Percentiles rank a stretch among this genome's conserved stretches.
Evolutionary conservation across 1,140 invertebrate genomes (phyloP).

Genomic region (Acarapis woodi): DNA sequence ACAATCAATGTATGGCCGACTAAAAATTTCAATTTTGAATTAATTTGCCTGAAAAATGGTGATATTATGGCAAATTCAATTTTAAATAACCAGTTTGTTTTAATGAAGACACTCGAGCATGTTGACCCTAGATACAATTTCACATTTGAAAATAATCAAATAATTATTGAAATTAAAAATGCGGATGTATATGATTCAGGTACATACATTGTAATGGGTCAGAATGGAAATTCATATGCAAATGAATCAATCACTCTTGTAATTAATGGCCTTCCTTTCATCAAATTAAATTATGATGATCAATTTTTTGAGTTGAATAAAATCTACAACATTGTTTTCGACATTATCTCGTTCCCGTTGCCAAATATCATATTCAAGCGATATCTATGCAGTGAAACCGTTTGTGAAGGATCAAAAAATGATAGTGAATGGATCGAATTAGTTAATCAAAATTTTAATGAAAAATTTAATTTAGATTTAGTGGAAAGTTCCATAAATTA

Average conservation of each 20-base stretch:
- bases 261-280: neutral
- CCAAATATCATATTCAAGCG: neutral
- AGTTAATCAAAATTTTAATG: no score
- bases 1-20: slow-evolving; percentile 7
- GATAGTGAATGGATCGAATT: no score
- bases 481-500: no score
- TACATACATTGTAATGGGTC: neutral
- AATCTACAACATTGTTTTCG: neutral
- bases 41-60: slow-evolving; percentile 11
- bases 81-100: neutral
- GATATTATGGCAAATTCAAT: neutral
- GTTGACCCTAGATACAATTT: no score
- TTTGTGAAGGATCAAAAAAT: no score
- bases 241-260: neutral
- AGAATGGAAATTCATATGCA: neutral
- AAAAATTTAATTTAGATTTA: no score
- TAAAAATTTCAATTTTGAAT: slow-evolving; percentile 4
- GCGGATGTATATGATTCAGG: neutral
- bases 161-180: neutral
- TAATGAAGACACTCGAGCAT: neutral
- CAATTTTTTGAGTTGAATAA: neutral
- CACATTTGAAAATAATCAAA: neutral
- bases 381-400: neutral
- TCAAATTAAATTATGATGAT: neutral
- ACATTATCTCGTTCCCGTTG: neutral